Evolutionary conservation across 2,888 invertebrate genomes (phyloP), one percentile per base, ranked within the genome.

Genomic region (Rambutsinella grinnellia): DNA sequence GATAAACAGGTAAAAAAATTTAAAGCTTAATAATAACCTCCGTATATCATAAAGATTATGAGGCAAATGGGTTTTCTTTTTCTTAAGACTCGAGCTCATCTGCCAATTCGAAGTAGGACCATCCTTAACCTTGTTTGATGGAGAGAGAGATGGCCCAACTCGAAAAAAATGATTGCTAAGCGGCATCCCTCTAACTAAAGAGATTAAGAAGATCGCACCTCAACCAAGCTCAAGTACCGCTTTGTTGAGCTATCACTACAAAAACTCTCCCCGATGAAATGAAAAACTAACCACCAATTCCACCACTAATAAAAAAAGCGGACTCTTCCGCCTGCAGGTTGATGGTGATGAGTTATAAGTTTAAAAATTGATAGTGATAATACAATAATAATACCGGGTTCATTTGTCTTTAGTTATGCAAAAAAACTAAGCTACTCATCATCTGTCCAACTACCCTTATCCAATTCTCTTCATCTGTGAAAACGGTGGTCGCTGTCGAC

Each of bases 161-260:
- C 13, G 13, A 61, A 74, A 74, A 65, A 74, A 74, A 74, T 81
- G 81, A 81, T 81, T 81, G 74, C 76, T 74, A 58, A 66, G 78
- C 79, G 81, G 81, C 81, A 79, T 79, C 67, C 36, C 36, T 65
- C 67, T 77, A 81, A 81, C 81, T 81, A 81, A 70, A 81, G 79
- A 79, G 79, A 81, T 81, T 81, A 81, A 78, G 79, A 81, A 79
- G 79, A 81, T 81, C 77, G 78, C 81, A 81, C 81, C 81, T 81
- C 68, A 17, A 71, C n/a, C 56, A 72, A 77, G 69, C 78, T 78
- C 78, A 78, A 78, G 78, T 70, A 74, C 74, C 74, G 74, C 75
- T 74, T 56, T 71, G 75, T 79, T 78, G 78, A 60, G 79, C 72
- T 53, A 66, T 74, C 78, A 70, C 74, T 67, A 53, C 53, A 44